Conservation (phyloP, 2,888 invertebrate genomes). For the Elmis aenea region DNA sequence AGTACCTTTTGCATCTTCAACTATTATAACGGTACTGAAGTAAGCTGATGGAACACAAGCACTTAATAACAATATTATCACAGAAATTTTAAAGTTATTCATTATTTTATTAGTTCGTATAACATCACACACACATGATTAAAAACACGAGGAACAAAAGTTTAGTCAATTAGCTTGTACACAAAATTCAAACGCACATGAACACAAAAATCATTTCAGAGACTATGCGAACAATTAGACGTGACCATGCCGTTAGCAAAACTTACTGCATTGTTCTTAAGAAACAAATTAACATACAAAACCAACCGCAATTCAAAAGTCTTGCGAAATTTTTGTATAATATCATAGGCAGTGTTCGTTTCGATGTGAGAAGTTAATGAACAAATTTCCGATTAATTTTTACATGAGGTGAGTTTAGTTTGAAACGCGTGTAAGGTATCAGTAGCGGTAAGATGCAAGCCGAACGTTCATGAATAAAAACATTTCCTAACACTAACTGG, state of each 20-base stretch:
- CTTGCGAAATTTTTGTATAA: constrained; percentile 13
- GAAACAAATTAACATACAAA: constrained; percentile 16
- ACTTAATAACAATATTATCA: constrained; percentile 24
- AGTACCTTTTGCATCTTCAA: constrained; percentile 43
- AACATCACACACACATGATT: too few species aligned
- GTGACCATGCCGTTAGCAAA: constrained; percentile 31
- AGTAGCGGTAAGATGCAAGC: too few species aligned
- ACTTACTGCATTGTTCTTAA: constrained; percentile 13
- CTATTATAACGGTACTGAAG: constrained; percentile 34
- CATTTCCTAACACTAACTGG: constrained; percentile 15
- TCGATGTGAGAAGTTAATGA: constrained; percentile 14
- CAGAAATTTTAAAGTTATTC: constrained; percentile 22
- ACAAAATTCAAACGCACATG: too few species aligned
- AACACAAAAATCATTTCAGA: too few species aligned
- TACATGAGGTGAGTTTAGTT: too few species aligned
- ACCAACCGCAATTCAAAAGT: constrained; percentile 3
- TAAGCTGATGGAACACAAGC: constrained; percentile 15
- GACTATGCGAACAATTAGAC: constrained; percentile 17
- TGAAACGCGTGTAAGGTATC: too few species aligned
- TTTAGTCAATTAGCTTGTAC: too few species aligned
- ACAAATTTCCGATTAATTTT: too few species aligned
- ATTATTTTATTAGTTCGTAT: too few species aligned
- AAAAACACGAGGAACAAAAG: too few species aligned
- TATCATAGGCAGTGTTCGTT: constrained; percentile 12
- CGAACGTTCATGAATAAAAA: too few species aligned